phyloP scores from a whole-genome alignment of 1,140 invertebrate genomes.

The Lepidurus apus region DNA sequence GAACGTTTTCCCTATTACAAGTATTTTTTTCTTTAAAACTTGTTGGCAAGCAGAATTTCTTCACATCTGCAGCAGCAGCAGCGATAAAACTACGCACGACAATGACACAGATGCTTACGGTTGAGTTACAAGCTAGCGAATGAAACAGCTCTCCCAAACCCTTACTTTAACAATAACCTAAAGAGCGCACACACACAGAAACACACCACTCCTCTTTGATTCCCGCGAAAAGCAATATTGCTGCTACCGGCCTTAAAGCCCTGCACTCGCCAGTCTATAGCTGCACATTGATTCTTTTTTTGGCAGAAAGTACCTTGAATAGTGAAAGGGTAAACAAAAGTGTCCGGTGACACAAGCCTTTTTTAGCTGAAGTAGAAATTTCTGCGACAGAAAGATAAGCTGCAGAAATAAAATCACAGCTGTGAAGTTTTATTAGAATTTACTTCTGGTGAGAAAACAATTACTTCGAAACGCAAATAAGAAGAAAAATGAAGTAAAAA shows the following conservation, averaged over 20 bases:
- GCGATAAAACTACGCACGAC: constrained; percentile 1
- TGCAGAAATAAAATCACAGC: no score
- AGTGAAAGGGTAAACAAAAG: no score
- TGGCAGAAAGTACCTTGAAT: not conserved
- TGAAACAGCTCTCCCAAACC: not conserved
- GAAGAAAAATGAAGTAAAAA: no score
- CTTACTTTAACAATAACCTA: not conserved
- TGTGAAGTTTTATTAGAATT: no score
- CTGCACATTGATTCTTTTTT: not conserved
- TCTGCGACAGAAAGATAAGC: no score
- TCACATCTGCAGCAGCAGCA: constrained; percentile 7
- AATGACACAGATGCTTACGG: not conserved
- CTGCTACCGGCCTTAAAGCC: not conserved
- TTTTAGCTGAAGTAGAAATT: no score
- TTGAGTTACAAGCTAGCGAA: not conserved
- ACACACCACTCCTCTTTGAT: not conserved
- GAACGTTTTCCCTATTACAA: not conserved
- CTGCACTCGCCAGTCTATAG: not conserved
- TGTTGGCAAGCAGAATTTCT: not conserved
- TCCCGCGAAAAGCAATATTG: not conserved
- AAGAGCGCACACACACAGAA: not conserved
- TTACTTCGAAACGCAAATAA: no score
- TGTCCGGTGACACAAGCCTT: no score
- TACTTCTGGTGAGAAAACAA: no score
- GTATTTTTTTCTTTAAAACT: not conserved